Evolutionary conservation across 2,888 invertebrate genomes (phyloP).

Genomic region (Plagodis pulveraria): DNA sequence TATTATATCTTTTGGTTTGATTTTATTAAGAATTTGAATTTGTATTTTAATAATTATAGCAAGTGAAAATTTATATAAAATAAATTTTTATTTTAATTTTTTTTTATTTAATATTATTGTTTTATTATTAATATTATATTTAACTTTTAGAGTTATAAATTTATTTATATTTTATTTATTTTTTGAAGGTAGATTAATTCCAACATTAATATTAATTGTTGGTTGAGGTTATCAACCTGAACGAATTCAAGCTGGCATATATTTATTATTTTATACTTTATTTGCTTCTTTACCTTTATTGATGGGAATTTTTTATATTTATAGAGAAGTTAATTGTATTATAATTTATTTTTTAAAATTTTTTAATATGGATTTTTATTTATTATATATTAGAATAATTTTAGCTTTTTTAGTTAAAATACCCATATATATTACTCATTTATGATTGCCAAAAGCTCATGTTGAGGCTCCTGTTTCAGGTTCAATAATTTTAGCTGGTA

Average conservation of each 20-base stretch:
- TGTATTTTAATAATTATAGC: constrained; percentile 84
- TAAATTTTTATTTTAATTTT: constrained; percentile 67
- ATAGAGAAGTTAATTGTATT: constrained; percentile 69
- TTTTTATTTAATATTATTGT: constrained; percentile 61
- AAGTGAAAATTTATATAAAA: constrained; percentile 76
- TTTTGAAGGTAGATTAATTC: too few species aligned
- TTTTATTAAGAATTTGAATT: constrained; percentile 86
- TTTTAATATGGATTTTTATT: constrained; percentile 66
- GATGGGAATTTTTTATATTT: constrained; percentile 82
- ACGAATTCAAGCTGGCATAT: constrained; percentile 87
- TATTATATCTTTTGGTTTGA: constrained; percentile 81
- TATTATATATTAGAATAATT: constrained; percentile 83
- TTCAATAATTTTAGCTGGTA: constrained; percentile 90
- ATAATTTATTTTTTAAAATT: constrained; percentile 81
- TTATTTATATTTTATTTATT: too few species aligned
- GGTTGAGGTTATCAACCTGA: constrained; percentile 89
- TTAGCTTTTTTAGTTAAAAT: constrained; percentile 89
- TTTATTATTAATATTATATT: constrained; percentile 82
- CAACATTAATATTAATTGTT: constrained; percentile 87
- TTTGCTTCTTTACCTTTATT: constrained; percentile 88
- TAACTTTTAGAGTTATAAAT: constrained; percentile 85
- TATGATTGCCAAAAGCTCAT: constrained; percentile 90
- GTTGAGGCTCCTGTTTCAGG: constrained; percentile 90
- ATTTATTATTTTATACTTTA: constrained; percentile 90
- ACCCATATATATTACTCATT: constrained; percentile 89